Conservation (phyloP, 2,797 vertebrate species). For the Channallabes apus region DNA sequence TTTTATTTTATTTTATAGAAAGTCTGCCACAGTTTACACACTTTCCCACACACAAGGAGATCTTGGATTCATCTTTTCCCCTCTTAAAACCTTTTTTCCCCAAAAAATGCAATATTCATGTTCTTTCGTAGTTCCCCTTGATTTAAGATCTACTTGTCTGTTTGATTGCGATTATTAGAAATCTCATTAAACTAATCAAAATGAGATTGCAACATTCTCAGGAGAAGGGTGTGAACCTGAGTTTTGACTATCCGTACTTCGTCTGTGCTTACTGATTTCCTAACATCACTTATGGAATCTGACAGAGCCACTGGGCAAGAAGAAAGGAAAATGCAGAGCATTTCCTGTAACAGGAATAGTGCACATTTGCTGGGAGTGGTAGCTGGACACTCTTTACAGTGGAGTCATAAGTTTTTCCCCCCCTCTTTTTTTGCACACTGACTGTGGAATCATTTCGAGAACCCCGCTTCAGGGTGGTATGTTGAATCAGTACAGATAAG, state of each 20-base stretch:
- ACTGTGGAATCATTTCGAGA: conserved; percentile 7
- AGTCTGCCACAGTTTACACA: neutral
- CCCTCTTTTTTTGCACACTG: neutral
- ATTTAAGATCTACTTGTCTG: neutral
- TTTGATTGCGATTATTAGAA: conserved; percentile 1
- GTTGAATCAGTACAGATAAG: neutral
- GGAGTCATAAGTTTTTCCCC: neutral
- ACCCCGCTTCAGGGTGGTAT: neutral
- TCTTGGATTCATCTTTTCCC: neutral
- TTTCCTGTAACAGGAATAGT: conserved; percentile 52
- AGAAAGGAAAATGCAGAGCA: conserved; percentile 40
- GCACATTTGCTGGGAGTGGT: conserved; percentile 45
- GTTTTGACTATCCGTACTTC: neutral
- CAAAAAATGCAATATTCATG: neutral
- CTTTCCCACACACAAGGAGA: neutral
- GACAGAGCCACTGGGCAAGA: conserved; percentile 53
- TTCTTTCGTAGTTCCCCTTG: neutral
- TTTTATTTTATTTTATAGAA: neutral
- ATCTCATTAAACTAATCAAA: conserved; percentile 9
- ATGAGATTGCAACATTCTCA: conserved; percentile 39
- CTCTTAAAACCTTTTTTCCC: neutral
- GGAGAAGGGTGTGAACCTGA: conserved; percentile 11
- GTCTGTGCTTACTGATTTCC: conserved; percentile 42
- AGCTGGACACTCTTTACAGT: conserved; percentile 12
- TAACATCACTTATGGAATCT: conserved; percentile 54